Conservation (phyloP, 2,113 vertebrate species). For the Caracal caracal region DNA sequence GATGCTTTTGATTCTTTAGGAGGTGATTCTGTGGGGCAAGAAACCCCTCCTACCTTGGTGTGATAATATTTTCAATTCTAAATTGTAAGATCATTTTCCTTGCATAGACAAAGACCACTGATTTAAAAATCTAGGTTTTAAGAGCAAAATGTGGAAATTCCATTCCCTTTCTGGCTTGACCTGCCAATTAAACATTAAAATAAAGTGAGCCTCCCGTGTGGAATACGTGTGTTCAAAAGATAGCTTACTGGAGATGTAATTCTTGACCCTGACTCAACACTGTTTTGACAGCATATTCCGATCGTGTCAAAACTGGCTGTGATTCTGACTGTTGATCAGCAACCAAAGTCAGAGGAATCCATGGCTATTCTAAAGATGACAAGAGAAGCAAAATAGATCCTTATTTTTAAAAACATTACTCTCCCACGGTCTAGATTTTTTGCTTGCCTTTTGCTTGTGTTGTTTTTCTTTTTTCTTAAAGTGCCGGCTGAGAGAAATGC, state of each 20-base stretch:
- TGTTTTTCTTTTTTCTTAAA: not conserved
- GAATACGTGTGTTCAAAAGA: not conserved
- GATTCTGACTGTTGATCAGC: not conserved
- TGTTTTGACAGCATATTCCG: not conserved
- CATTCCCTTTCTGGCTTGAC: not conserved
- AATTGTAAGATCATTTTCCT: not conserved
- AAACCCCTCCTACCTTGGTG: not conserved
- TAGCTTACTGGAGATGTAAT: not conserved
- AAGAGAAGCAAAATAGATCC: not conserved
- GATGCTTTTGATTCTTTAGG: not conserved
- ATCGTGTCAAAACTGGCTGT: not conserved
- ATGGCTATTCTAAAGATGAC: not conserved
- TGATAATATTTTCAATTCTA: not conserved
- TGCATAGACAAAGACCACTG: not conserved
- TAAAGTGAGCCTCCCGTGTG: not conserved
- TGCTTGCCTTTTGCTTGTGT: not conserved
- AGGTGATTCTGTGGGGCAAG: not conserved
- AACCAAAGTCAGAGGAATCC: not conserved
- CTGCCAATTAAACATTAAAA: constrained; percentile 19
- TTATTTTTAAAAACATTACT: constrained; percentile 20
- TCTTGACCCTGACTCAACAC: not conserved
- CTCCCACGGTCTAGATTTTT: not conserved
- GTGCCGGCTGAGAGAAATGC: not conserved
- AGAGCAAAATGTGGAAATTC: not conserved
- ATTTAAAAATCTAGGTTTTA: not conserved